Evolutionary conservation across 2,888 invertebrate species (phyloP), one percentile per base, ranked within the genome.

Genomic region (Patella pellucida): DNA sequence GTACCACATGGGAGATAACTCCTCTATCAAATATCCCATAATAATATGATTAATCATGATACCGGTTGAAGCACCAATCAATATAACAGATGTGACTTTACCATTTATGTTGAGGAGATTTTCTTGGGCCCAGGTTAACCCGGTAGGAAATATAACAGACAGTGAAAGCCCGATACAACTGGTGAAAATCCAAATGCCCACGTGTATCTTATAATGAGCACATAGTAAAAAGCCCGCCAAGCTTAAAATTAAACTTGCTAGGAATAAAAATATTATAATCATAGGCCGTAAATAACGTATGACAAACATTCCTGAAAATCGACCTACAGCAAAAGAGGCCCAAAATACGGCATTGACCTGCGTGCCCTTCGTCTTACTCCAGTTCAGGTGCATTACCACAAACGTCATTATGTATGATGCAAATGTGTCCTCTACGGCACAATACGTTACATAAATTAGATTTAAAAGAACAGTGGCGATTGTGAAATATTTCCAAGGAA

Each of bases 101-200:
- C 91, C 90, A 0, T 90, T 89, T 5, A 91, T 85, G 19, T 86
- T 85, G 27, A 91, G 83, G 31, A 83, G 68, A 72, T 90, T 89
- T n/a, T 85, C 82, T 78, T 91, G 91, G 2, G 90, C 84, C 91
- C 91, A 91, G 5, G 89, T 82, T 54, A 91, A 85, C 7, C 88
- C 88, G 7, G 90, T 85, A 7, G 91, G 91, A 75, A 91, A 91
- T 14, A 91, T 87, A 9, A 90, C 88, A 0, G 91, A 88, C 83
- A 91, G 84, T 5, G 91, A 88, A 16, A 89, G 75, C 1, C 90
- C 91, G 12, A 90, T 79, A 2, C 88, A 68, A 9, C 85, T 85
- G 14, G 89, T 83, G 11, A 87, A 87, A 12, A 88, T 73, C 89
- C 90, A 90, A 14, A 78, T 68, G 12, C 76, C 76, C 7, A 54